Conservation (phyloP, 2,113 vertebrate genomes). For the Cathartes aura region DNA sequence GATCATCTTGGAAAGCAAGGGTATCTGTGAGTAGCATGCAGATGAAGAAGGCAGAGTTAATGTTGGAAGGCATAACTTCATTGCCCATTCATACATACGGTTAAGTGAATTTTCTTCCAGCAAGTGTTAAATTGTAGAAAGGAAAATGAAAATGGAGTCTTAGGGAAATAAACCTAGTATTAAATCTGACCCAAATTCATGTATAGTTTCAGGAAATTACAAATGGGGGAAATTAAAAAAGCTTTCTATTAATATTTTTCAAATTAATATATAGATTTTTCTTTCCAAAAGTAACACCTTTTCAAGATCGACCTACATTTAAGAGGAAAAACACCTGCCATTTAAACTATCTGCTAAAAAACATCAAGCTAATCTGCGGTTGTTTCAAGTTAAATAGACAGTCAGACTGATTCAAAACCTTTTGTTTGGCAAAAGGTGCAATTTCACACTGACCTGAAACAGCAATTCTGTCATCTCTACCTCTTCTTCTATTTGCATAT, state of each 20-base stretch:
- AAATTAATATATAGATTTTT: not conserved
- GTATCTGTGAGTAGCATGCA: not conserved
- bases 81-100: not conserved
- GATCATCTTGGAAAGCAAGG: not conserved
- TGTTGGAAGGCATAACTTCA: not conserved
- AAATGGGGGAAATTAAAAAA: not conserved
- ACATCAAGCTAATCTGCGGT: not conserved
- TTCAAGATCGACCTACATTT: not conserved
- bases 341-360: not conserved
- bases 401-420: not conserved
- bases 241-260: not conserved
- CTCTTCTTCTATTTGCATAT: not conserved
- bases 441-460: not conserved
- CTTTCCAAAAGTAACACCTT: not conserved
- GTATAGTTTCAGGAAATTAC: not conserved
- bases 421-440: not conserved
- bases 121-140: not conserved
- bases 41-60: not conserved
- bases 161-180: not conserved
- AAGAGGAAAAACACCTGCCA: not conserved
- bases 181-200: not conserved
- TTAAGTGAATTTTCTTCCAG: not conserved
- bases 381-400: not conserved
- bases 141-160: not conserved
- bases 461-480: not conserved